phyloP scores from a whole-genome alignment of 2,797 vertebrate species.

The Lateolabrax maculatus region DNA sequence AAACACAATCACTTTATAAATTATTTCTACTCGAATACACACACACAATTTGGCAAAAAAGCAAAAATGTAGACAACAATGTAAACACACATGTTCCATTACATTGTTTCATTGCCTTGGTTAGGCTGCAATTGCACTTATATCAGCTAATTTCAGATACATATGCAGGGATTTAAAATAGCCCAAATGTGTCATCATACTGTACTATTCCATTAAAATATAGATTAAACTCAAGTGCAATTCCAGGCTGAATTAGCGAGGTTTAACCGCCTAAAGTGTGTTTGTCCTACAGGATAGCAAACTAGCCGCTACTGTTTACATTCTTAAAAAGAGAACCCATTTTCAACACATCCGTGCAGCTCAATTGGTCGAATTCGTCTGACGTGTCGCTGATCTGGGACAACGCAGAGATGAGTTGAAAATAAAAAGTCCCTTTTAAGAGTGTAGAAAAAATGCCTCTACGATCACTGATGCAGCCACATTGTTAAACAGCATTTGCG shows the following conservation, averaged over 20 bases:
- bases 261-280: constrained; percentile 24
- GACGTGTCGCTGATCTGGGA: background rate
- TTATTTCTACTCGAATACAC: constrained; percentile 11
- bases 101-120: constrained; percentile 47
- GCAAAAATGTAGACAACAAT: constrained; percentile 46
- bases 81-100: constrained; percentile 35
- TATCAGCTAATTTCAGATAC: constrained; percentile 15
- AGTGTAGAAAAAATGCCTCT: constrained; percentile 47
- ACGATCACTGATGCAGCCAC: background rate
- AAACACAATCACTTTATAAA: background rate
- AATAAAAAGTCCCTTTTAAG: constrained; percentile 60
- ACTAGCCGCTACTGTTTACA: constrained; percentile 47
- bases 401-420: constrained; percentile 42
- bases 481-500: constrained; percentile 48
- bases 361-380: background rate
- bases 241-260: constrained; percentile 69
- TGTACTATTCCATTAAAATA: background rate
- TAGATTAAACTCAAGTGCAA: constrained; percentile 67
- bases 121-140: constrained; percentile 75
- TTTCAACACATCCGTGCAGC: constrained; percentile 58
- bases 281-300: constrained; percentile 26
- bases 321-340: constrained; percentile 59
- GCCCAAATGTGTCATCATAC: constrained; percentile 2
- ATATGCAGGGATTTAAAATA: background rate
- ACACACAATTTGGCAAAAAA: constrained; percentile 36